A percentile compares a stretch with the other conserved stretches of the same genome.
These are phyloP conservation scores for Metopolophium dirhodum DNA, from an alignment of 1,140 invertebrate species.

Conservation along the genomic window DNA sequence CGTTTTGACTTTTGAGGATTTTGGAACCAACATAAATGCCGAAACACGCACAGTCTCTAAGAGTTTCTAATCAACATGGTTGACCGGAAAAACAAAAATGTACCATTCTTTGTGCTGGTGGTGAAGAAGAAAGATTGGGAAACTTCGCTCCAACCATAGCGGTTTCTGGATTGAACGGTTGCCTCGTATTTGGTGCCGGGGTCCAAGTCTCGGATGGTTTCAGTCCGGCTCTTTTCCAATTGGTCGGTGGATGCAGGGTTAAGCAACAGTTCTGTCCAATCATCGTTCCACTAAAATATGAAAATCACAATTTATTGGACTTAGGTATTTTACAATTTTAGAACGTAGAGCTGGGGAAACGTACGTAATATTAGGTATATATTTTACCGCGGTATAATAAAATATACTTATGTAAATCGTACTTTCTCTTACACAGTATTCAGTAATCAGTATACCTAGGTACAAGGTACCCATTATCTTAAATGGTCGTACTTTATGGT, in stretches of 20 bases:
- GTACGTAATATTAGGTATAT: neutral
- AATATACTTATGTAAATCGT: neutral
- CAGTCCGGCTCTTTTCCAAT: conserved; percentile 65
- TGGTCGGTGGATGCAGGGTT: conserved; percentile 35
- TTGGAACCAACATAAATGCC: neutral
- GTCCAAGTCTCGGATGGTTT: conserved; percentile 68
- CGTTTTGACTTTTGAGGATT: neutral
- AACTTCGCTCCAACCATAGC: conserved; percentile 72
- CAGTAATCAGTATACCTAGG: no score
- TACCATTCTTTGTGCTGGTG: conserved; percentile 58
- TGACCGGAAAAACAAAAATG: neutral
- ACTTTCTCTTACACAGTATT: neutral
- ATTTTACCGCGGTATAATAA: neutral
- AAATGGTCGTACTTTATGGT: neutral
- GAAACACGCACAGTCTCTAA: neutral
- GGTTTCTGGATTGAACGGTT: conserved; percentile 71
- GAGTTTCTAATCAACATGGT: neutral
- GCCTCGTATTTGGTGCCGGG: conserved; percentile 71
- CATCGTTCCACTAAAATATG: conserved; percentile 33
- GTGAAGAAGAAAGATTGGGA: conserved; percentile 62
- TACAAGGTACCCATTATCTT: neutral
- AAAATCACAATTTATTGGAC: neutral
- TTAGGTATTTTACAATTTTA: neutral
- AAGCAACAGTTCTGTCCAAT: conserved; percentile 21
- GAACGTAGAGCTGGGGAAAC: no score